phyloP scores from a whole-genome alignment of 2,888 invertebrate species.

The Scaptomyza parva region DNA sequence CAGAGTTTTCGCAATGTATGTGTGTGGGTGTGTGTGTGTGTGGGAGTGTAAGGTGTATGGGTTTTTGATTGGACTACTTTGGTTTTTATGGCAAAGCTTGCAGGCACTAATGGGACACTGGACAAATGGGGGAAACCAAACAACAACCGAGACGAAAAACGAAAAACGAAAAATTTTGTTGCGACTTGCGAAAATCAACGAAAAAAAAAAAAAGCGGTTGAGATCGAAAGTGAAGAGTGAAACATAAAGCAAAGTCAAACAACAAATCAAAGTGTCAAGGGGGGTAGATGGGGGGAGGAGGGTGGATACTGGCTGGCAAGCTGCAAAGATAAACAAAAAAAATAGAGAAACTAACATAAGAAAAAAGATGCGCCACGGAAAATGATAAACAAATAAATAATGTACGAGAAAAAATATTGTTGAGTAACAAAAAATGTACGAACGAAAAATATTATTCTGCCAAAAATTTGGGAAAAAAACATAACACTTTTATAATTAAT shows the following conservation, averaged over 20 bases:
- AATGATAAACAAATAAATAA: conserved; percentile 30
- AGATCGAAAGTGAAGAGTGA: conserved; percentile 55
- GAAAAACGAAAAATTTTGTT: conserved; percentile 10
- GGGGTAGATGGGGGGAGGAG: neutral
- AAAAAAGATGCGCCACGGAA: conserved; percentile 7
- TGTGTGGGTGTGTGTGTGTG: conserved; percentile 32
- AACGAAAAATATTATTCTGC: neutral
- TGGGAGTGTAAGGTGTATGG: conserved; percentile 45
- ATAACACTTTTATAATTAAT: no score
- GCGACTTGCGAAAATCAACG: conserved; percentile 5
- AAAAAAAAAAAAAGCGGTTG: conserved; percentile 7
- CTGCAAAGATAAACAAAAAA: conserved; percentile 53
- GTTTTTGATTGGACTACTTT: conserved; percentile 73
- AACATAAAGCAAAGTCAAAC: conserved; percentile 58
- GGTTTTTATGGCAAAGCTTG: conserved; percentile 55
- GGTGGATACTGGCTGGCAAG: conserved; percentile 16
- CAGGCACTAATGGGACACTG: conserved; percentile 33
- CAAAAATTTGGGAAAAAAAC: neutral
- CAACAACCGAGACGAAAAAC: neutral
- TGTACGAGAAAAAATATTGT: neutral
- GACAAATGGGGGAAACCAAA: conserved; percentile 18
- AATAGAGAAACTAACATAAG: conserved; percentile 43
- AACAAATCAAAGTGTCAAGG: conserved; percentile 62
- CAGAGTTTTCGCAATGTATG: conserved; percentile 17
- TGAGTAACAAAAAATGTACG: neutral